phyloP scores from a whole-genome alignment of 2,113 vertebrate genomes.

The Saccopteryx bilineata region DNA sequence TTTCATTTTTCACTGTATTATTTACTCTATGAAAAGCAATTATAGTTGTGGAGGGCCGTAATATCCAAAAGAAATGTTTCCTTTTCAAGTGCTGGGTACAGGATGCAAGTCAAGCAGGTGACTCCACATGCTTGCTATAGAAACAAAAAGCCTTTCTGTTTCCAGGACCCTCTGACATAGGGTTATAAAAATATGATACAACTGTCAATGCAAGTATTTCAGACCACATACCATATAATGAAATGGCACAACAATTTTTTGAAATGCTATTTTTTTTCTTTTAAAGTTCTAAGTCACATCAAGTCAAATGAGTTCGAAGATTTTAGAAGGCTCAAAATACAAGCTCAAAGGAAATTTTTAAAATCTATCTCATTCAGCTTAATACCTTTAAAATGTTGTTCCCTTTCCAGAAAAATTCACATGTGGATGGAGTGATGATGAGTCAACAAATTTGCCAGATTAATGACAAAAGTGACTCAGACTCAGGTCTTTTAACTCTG shows the following conservation, averaged over 20 bases:
- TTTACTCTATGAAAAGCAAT: background rate
- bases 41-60: background rate
- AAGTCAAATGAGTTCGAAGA: slow-evolving; percentile 20
- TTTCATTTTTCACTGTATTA: background rate
- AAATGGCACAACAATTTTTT: background rate
- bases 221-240: background rate
- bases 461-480: background rate
- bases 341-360: background rate
- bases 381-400: background rate
- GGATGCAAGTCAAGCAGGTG: background rate
- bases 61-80: background rate
- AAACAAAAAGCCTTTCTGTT: background rate
- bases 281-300: background rate
- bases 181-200: background rate
- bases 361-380: background rate
- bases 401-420: slow-evolving; percentile 62
- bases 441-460: slow-evolving; percentile 35
- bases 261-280: background rate
- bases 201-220: background rate
- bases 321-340: slow-evolving; percentile 16
- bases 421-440: background rate
- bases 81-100: background rate
- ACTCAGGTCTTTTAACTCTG: background rate
- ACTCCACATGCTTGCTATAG: background rate
- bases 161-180: background rate